Conservation (phyloP, 2,888 invertebrate species). For the Drosophila mimetica region DNA sequence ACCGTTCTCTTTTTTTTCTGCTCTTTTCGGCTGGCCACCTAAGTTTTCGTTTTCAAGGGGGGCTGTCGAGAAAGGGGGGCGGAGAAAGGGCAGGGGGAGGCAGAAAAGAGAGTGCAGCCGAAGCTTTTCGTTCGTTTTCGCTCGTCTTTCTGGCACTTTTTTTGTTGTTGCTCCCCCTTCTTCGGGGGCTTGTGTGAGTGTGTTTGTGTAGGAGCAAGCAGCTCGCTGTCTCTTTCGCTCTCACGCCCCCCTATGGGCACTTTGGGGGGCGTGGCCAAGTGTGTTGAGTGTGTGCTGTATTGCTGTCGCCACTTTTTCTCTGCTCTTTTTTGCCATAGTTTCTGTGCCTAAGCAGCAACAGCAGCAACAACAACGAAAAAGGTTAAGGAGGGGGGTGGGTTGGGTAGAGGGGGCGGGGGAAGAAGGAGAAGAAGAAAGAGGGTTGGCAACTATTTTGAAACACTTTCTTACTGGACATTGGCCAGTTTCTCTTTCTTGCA, state of each 20-base stretch:
- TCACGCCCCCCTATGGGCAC: not conserved
- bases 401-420: conserved; percentile 2
- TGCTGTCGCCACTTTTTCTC: conserved; percentile 60
- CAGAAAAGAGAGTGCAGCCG: conserved; percentile 25
- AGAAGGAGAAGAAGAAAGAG: conserved; percentile 56
- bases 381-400: conserved; percentile 49
- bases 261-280: conserved; percentile 70
- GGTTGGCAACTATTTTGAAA: conserved; percentile 68
- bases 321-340: conserved; percentile 72
- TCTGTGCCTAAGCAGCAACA: conserved; percentile 58
- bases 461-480: conserved; percentile 77
- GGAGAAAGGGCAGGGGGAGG: conserved; percentile 5
- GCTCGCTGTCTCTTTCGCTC: conserved; percentile 69
- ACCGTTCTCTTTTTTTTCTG: conserved; percentile 34
- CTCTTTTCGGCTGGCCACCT: conserved; percentile 40
- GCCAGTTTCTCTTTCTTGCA: conserved; percentile 62
- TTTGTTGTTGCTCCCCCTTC: conserved; percentile 25
- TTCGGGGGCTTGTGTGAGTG: not conserved
- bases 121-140: conserved; percentile 38
- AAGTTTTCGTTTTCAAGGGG: conserved; percentile 6
- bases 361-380: conserved; percentile 34
- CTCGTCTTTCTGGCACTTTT: conserved; percentile 23
- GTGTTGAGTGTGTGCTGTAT: conserved; percentile 28
- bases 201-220: conserved; percentile 58
- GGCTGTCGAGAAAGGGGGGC: not conserved